These are phyloP conservation scores for Pinctada fucata DNA, from an alignment of 2,888 invertebrate species.

Conservation along the genomic window DNA sequence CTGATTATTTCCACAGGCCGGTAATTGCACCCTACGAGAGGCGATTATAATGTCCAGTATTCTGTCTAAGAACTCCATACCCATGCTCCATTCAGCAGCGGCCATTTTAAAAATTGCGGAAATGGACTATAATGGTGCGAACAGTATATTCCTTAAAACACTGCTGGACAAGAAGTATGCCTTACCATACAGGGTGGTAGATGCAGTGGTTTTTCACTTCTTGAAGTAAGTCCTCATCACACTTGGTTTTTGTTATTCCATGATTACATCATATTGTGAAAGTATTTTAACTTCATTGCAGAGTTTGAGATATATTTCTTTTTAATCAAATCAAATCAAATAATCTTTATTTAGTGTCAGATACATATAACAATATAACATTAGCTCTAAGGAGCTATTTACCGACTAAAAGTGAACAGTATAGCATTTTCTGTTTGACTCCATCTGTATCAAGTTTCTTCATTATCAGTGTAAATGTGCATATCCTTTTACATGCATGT, in stretches of 20 bases:
- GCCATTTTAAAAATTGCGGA: constrained; percentile 96
- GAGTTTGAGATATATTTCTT: too few relatives aligned
- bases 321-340: neutral
- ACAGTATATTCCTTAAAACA: constrained; percentile 94
- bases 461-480: too few relatives aligned
- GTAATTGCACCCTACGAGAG: constrained; percentile 95
- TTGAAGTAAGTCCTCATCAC: constrained; percentile 82
- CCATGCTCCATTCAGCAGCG: constrained; percentile 95
- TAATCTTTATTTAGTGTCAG: too few relatives aligned
- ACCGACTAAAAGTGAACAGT: too few relatives aligned
- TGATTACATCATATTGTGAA: too few relatives aligned
- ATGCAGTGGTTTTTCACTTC: constrained; percentile 96
- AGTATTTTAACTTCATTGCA: too few relatives aligned
- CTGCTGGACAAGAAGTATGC: constrained; percentile 99
- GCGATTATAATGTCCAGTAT: constrained; percentile 96
- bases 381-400: too few relatives aligned
- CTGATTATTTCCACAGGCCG: constrained; percentile 81
- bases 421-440: too few relatives aligned
- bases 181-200: constrained; percentile 94
- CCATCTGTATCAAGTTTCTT: too few relatives aligned
- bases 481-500: too few relatives aligned
- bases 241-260: neutral
- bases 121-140: constrained; percentile 92
- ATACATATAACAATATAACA: too few relatives aligned
- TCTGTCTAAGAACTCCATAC: constrained; percentile 92